Base-by-base conservation (phyloP, 1,140 invertebrate species). In the Danaus melanippus region DNA sequence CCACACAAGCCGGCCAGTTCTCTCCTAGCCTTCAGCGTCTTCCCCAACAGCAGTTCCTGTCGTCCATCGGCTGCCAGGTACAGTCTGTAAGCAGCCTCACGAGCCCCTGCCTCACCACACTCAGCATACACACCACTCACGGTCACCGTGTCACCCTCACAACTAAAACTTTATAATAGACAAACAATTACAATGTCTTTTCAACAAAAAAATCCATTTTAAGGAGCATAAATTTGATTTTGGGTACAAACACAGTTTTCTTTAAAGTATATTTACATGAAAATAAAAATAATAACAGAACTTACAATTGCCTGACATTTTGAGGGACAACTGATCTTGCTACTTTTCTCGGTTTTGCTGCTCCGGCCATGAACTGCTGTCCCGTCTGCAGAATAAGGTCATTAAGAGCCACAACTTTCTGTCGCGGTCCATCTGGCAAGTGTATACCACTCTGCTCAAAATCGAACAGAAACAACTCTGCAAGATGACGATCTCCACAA, bases 371-470 rank as follows among this genome's bases (percentile, higher is more conserved):
- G 76, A 98, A 98, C 66, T 92, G 90, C 73, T 97, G 96, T 1
- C 97, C 96, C 4, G 94, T 86, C 81, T 95, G 90, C 47, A 92
- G 76, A 17, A 96, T 95, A 42, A 88, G 87, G 78, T 98, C 93
- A 80, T 97, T 98, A 0, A 98, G 86, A 2, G 91, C 86, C 0
- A 98, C 96, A 56, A 98, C 96, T 63, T 90, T 84, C 58, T 91
- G 79, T 50, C 96, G 87, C 63, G 93, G 89, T 4, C 88, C 76
- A 64, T 97, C 93, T n/a, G 92, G 90, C 50, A 99, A 88, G 83
- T 99, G 97, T 64, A 99, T 99, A 8, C 97, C 97, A 87, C 94
- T 94, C 83, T 98, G 96, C 80, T 99, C 97, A 88, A 99, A 99
- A 81, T 99, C 97, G 86, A 97, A 96, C 40, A 98, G 83, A 87